phyloP scores from a whole-genome alignment of 1,140 invertebrate genomes.

The Frieseomelitta varia region DNA sequence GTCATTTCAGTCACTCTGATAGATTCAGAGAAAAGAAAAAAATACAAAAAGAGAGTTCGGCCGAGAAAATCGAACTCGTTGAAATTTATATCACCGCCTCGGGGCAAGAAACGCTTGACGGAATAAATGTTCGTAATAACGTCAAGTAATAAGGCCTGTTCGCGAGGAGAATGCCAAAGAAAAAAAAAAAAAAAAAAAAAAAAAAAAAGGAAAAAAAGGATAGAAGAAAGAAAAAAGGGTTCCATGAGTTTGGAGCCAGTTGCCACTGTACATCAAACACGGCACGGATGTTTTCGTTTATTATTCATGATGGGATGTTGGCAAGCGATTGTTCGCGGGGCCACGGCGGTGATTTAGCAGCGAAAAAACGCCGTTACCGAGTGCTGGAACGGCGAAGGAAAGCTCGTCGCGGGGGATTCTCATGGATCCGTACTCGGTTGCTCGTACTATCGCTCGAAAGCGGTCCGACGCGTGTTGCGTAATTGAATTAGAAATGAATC shows the following conservation, averaged over 20 bases:
- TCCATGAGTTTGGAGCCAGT: slow-evolving; percentile 44
- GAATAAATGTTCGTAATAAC: too few relatives aligned
- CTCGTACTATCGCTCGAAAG: not conserved
- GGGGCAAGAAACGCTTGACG: too few relatives aligned
- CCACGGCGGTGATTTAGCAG: slow-evolving; percentile 57
- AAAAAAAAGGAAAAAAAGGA: too few relatives aligned
- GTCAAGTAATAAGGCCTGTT: too few relatives aligned
- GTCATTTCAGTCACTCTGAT: too few relatives aligned
- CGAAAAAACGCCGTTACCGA: slow-evolving; percentile 36
- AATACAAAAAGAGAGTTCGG: too few relatives aligned
- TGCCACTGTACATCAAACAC: slow-evolving; percentile 56
- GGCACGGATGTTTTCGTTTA: slow-evolving; percentile 69
- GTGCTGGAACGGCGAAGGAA: not conserved
- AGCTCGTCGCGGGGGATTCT: not conserved
- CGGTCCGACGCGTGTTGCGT: not conserved
- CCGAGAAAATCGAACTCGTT: too few relatives aligned
- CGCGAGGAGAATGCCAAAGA: too few relatives aligned
- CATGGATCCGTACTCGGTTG: not conserved
- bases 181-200: not conserved
- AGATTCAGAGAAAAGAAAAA: too few relatives aligned
- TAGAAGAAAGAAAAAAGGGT: not conserved
- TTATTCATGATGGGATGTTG: slow-evolving; percentile 76
- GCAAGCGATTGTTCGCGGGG: slow-evolving; percentile 50
- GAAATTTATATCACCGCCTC: too few relatives aligned
- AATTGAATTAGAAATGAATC: slow-evolving; percentile 32